Base-by-base conservation (phyloP, 2,797 vertebrate species). In the Cephalopachus bancanus region DNA sequence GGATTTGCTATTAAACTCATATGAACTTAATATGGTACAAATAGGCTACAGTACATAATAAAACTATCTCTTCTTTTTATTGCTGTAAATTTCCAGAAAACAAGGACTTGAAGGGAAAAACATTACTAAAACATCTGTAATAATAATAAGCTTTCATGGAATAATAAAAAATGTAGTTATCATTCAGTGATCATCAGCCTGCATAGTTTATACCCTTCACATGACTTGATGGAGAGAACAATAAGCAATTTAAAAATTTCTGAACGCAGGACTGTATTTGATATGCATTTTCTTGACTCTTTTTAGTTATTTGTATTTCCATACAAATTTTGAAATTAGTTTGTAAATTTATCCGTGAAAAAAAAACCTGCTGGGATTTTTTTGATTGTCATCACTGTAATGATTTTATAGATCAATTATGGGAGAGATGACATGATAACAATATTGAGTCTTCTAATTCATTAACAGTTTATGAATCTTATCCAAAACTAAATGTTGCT, bases 71-170 rank as follows among this genome's bases (percentile, higher is more conserved):
- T 89, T 96, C 14, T 30, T 83, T 75, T 53, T 33, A 84, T 93
- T 75, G 37, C 26, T 93, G 30, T 53, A 83, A 89, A n/a, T 97
- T 76, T 97, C 62, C 15, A 88, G 84, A 53, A 87, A 51, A 89
- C 28, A 91, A 8, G 9, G 4, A 30, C 16, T 75, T 60, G 28
- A 10, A 30, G 3, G 75, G 22, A 51, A 85, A 83, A 64, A 83
- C 55, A 37, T 30, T 37, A 26, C 44, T 64, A 89, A 86, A 65
- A 33, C 14, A 26, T 75, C 8, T 65, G 10, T 51, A 76, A 67
- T 5, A 87, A 22, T n/a, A 24, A 65, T 49, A 37, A 37, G 3
- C 37, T 37, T 37, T 37, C 37, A 37, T 37, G 78, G 15, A 91
- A 89, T 14, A 62, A 79, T 80, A 60, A 72, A 90, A 71, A 67